Evolutionary conservation across 2,113 vertebrate genomes (phyloP).

Genomic region (Saimiri boliviensis): DNA sequence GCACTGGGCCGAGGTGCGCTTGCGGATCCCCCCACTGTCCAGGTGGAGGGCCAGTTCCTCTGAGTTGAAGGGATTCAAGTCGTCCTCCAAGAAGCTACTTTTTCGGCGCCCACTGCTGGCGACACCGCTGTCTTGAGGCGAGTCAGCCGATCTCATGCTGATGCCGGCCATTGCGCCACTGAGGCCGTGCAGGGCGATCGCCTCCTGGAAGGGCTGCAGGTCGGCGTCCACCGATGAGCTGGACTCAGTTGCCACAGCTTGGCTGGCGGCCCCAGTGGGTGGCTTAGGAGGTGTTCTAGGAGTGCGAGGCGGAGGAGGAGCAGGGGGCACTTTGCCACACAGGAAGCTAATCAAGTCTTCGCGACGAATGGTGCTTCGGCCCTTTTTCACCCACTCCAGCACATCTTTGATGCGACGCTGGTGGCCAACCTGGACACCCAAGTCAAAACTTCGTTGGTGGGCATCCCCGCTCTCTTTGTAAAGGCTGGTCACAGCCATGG

Average conservation of each 20-base stretch:
- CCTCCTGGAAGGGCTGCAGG: slow-evolving; percentile 73
- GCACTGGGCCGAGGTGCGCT: slow-evolving; percentile 95
- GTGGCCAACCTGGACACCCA: slow-evolving; percentile 66
- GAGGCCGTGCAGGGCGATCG: slow-evolving; percentile 84
- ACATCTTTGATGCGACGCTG: slow-evolving; percentile 68
- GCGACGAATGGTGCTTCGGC: slow-evolving; percentile 61
- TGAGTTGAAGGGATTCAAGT: slow-evolving; percentile 95
- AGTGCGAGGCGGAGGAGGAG: not conserved
- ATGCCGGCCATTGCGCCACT: slow-evolving; percentile 96
- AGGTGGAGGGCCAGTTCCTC: slow-evolving; percentile 96
- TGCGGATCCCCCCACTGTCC: slow-evolving; percentile 93
- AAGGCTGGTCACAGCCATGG: slow-evolving; percentile 96
- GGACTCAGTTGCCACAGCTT: not conserved
- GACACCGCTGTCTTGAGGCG: slow-evolving; percentile 91
- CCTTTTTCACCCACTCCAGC: slow-evolving; percentile 68
- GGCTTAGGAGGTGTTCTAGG: slow-evolving; percentile 1
- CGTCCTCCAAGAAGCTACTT: slow-evolving; percentile 93
- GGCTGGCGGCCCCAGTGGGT: not conserved
- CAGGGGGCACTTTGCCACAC: slow-evolving; percentile 66
- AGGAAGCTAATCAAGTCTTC: slow-evolving; percentile 76
- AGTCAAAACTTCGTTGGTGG: slow-evolving; percentile 70
- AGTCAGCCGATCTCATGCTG: slow-evolving; percentile 92
- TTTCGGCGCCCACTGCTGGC: slow-evolving; percentile 91
- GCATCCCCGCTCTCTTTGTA: slow-evolving; percentile 89
- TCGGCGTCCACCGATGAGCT: slow-evolving; percentile 28